A percentile compares a stretch with the other conserved stretches of the same genome.
Evolutionary conservation across 92 coral and sea anemone species (phyloP).

Genomic region (Parazoanthus atlanticus): DNA sequence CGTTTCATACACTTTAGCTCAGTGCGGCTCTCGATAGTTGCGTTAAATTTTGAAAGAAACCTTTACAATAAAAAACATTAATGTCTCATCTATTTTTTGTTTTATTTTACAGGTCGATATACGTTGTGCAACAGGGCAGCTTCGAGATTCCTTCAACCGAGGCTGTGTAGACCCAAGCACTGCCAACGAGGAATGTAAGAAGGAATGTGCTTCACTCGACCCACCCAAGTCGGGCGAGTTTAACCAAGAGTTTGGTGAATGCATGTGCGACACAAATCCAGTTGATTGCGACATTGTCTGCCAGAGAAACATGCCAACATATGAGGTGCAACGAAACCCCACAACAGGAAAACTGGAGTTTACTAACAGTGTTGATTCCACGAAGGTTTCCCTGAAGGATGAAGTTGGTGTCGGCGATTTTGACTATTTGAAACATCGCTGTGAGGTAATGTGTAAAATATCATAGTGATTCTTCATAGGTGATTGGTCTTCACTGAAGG

Average conservation of each 20-base stretch:
- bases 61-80: not conserved
- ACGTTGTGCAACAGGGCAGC: slow-evolving; percentile 73
- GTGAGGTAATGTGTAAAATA: slow-evolving; percentile 15
- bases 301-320: slow-evolving; percentile 54
- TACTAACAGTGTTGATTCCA: not conserved
- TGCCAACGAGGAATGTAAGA: slow-evolving; percentile 34
- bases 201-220: slow-evolving; percentile 27
- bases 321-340: slow-evolving; percentile 32
- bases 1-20: too few species aligned
- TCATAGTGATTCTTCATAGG: not conserved
- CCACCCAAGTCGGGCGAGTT: slow-evolving; percentile 40
- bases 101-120: slow-evolving; percentile 63
- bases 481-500: not conserved
- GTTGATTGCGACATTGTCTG: slow-evolving; percentile 65
- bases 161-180: slow-evolving; percentile 59
- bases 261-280: slow-evolving; percentile 62
- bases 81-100: not conserved
- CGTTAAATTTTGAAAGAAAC: too few species aligned
- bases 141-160: slow-evolving; percentile 69
- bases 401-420: slow-evolving; percentile 62
- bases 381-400: slow-evolving; percentile 19
- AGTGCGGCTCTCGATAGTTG: too few species aligned
- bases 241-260: slow-evolving; percentile 58
- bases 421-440: slow-evolving; percentile 30
- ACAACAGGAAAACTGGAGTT: slow-evolving; percentile 34